A percentile compares a stretch with the other conserved stretches of the same genome.
Conservation (phyloP, 2,797 vertebrate species). For the Neomorphus geoffroyi region DNA sequence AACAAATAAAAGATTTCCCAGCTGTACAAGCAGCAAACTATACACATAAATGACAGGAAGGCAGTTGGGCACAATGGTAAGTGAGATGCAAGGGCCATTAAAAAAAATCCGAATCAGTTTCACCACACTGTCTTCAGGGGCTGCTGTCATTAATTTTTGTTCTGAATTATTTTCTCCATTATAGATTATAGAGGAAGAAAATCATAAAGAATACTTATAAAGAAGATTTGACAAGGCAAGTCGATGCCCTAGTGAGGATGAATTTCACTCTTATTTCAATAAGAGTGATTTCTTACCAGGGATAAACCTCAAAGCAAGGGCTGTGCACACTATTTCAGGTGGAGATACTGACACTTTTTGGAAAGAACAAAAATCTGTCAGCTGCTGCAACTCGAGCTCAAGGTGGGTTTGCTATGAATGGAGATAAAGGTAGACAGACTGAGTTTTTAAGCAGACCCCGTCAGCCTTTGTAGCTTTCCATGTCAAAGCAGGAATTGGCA, state of each 20-base stretch:
- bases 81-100: not conserved
- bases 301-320: constrained; percentile 6
- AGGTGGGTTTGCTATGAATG: not conserved
- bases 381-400: not conserved
- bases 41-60: not conserved
- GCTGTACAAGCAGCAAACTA: not conserved
- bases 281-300: not conserved
- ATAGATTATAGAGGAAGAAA: not conserved
- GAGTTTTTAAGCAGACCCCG: not conserved
- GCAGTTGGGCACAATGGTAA: not conserved
- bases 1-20: not conserved
- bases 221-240: not conserved
- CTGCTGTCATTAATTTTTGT: not conserved
- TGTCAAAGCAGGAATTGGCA: not conserved
- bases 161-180: not conserved
- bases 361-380: not conserved
- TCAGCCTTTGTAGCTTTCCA: not conserved
- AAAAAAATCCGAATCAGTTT: not conserved
- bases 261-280: not conserved
- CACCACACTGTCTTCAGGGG: not conserved
- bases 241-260: not conserved
- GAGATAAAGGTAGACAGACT: not conserved
- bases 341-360: not conserved
- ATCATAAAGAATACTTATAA: not conserved
- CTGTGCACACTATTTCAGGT: not conserved